Evolutionary conservation across 30 jellyfish, hydroid and myxozoan species (phyloP), one percentile per base, ranked within the genome.

Genomic region (Aurelia sp.): DNA sequence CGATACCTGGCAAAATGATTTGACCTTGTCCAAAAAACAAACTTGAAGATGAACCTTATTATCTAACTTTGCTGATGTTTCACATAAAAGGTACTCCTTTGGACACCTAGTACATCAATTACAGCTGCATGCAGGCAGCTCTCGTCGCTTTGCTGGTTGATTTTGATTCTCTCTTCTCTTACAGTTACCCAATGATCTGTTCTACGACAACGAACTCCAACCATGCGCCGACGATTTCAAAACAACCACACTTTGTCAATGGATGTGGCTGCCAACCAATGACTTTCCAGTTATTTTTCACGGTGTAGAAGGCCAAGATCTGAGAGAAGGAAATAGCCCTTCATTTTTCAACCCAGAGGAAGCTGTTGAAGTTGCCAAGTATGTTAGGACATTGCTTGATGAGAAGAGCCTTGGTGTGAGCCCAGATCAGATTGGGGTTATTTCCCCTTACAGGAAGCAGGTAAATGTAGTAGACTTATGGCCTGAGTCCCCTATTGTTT

Each of bases 381-480:
- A 88, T 62, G 98, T 88, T 23, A 86, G 77, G 68, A 23, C 31
- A 5, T 58, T 74, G 61, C 78, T 53, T 13, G 85, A 71, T 3
- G 74, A 60, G 72, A 22, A 61, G 19, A 63, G 74, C 13, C 86
- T 71, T 37, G 85, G 82, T 16, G 66, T 88, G 23, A 89, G 82
- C 13, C 91, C 85, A 35, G 94, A 78, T 13, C 91, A 93, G 18
- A 93, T 93, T 63, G 98, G 98, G 5, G 69, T 93, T 16, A 88
- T 93, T 11, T 81, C 98, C 0, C 98, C 98, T 13, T 93, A 93
- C 90, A 66, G 92, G 31, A 93, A 87, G 61, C 98, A 93, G 97
- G 98, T 88, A 62, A 30, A 27, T 27, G 33, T 27, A 27, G 33
- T 27, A 2, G 33, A 27, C 33, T 27, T 27, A 27, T 27, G 2